Base-by-base conservation (phyloP, 2,113 vertebrate species). In the Phocoena phocoena region DNA sequence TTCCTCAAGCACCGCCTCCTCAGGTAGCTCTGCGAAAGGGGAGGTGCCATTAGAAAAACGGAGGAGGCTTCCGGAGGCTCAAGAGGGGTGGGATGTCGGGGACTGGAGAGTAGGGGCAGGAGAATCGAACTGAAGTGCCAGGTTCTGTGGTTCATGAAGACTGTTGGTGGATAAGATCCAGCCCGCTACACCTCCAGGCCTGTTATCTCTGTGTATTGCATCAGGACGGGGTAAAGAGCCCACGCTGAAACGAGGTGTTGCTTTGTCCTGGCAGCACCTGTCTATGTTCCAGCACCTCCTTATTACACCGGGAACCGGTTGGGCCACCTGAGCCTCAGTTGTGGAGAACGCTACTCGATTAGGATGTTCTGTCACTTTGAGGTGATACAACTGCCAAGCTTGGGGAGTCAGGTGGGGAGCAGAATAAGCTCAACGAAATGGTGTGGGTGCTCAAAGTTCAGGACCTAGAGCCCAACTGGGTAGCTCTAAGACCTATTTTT, bases 261-360 rank as follows among this genome's bases (percentile, higher is more conserved):
- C 33, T 89, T 71, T 68, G 67, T 79, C 62, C 53, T 47, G 60
- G 28, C 53, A 28, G 88, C 0, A 0, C 55, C 1, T 0, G 12
- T 71, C 55, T 20, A 2, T n/a, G 83, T 81, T 11, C 93, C 47
- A n/a, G 83, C n/a, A 74, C 87, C 92, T 92, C 93, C 96, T 84
- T 81, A 1, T 81, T 74, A 90, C 76, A 44, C 74, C 87, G 83
- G 81, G 73, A 97, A 92, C 96, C 8, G 6, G 96, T 62, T 77
- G 71, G 87, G 74, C 93, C 70, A 89, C 93, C 38, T 80, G 82
- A 63, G 70, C 63, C 50, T 96, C 88, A 17, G 88, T 10, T 83
- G 85, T 44, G 62, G 80, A 60, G 90, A 74, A 73, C 73, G 84
- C 20, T 96, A 47, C 60, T 80, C 96, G 96, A 95, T 63, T 55